Base-by-base conservation (phyloP, 2,113 vertebrate species). In the Lasiurus cinereus region DNA sequence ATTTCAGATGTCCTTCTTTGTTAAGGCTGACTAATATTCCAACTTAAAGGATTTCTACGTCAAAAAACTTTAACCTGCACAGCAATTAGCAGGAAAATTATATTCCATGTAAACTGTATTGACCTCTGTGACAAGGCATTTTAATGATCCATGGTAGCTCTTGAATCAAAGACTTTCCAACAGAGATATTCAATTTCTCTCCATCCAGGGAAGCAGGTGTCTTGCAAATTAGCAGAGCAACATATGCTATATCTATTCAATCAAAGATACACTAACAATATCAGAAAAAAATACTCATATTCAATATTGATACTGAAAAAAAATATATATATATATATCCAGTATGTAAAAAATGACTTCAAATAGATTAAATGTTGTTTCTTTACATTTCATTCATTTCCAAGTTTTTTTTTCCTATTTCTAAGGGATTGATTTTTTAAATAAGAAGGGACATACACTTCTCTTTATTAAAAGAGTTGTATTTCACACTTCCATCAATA, bases 31-130 rank as follows among this genome's bases (percentile, higher is more conserved):
- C 31, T 66, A 73, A 48, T 70, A 84, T 69, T 62, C 27, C 18
- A 43, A 48, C 19, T 39, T 70, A 62, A 86, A 76, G 8, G 6
- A 88, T 92, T 85, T 95, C 19, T 83, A 79, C 64, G 73, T 46
- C 73, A 79, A 54, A n/a, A 39, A 27, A 83, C 1, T 27, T 91
- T 91, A 73, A 31, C 66, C 31, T 62, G 14, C 18, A 54, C 1
- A 33, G 21, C 13, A 46, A 18, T 56, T 74, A 69, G 18, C 16
- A 70, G 52, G 18, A 62, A 62, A 33, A 66, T n/a, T 33, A 2
- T 46, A 33, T 62, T 72, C 27, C 56, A 0, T 64, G 10, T 67
- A 76, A 87, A 59, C 27, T 19, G 2, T n/a, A 39, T 29, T 31
- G 46, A 39, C 27, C 29, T 86, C 9, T 31, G 19, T 67, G 46